phyloP scores from a whole-genome alignment of 2,113 vertebrate species.

The Oreamnos americanus region DNA sequence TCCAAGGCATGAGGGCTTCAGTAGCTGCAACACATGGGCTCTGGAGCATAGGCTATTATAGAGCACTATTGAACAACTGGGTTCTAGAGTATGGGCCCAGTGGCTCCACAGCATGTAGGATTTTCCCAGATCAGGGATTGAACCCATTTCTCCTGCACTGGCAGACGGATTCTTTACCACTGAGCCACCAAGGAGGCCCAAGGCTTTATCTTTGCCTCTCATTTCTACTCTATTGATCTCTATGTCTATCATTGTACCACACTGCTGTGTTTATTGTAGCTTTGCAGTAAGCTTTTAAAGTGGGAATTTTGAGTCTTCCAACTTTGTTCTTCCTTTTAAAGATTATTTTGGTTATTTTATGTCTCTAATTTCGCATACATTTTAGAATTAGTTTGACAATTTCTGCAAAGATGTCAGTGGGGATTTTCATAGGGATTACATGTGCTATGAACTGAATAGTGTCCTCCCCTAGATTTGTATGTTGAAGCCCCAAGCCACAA shows the following conservation, averaged over 20 bases:
- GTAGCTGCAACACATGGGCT: not conserved
- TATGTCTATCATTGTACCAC: not conserved
- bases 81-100: not conserved
- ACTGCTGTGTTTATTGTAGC: not conserved
- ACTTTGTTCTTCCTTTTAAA: not conserved
- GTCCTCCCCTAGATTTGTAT: not conserved
- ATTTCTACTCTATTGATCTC: not conserved
- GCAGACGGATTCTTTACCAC: not conserved
- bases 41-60: not conserved
- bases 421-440: not conserved
- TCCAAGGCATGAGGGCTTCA: not conserved
- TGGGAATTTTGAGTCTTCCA: not conserved
- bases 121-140: not conserved
- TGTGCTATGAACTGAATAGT: not conserved
- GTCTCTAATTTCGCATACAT: not conserved
- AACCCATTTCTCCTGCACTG: not conserved
- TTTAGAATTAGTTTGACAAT: not conserved
- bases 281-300: not conserved
- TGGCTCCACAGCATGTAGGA: not conserved
- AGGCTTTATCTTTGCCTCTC: not conserved
- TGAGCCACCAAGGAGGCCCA: not conserved
- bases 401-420: not conserved
- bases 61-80: not conserved
- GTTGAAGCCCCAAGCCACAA: not conserved
- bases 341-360: not conserved